A percentile compares a stretch with the other conserved stretches of the same genome.
Evolutionary conservation across 2,797 vertebrate species (phyloP).

Genomic region (Meda fulgida): DNA sequence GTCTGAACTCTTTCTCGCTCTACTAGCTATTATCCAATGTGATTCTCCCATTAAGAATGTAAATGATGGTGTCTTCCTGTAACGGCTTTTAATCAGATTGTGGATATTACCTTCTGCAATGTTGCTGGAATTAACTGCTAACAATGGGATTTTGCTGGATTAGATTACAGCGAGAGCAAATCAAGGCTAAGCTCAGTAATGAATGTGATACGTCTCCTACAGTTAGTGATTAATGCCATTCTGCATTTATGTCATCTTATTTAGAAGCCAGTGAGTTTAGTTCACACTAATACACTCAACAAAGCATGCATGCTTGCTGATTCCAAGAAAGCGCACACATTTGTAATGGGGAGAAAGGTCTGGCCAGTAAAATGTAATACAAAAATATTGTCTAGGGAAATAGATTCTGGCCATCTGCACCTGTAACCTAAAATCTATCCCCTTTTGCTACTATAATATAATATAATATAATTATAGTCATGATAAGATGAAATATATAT

Average conservation of each 20-base stretch:
- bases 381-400: not conserved
- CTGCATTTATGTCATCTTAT: slow-evolving; percentile 2
- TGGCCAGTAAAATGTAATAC: not conserved
- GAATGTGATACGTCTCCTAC: slow-evolving; percentile 77
- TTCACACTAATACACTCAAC: slow-evolving; percentile 56
- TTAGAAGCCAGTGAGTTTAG: slow-evolving; percentile 62
- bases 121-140: slow-evolving; percentile 79
- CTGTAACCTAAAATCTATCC: not conserved
- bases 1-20: slow-evolving; percentile 70
- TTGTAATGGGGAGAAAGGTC: not conserved
- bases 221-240: slow-evolving; percentile 73
- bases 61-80: slow-evolving; percentile 66
- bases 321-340: not conserved
- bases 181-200: slow-evolving; percentile 71
- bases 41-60: slow-evolving; percentile 73
- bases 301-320: slow-evolving; percentile 26
- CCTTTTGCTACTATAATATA: not conserved
- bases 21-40: slow-evolving; percentile 71
- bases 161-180: slow-evolving; percentile 74
- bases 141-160: slow-evolving; percentile 77
- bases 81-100: slow-evolving; percentile 75
- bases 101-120: slow-evolving; percentile 76
- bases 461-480: too few species aligned
- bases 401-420: not conserved
- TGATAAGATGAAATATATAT: not conserved